A percentile compares a stretch with the other conserved stretches of the same genome.
Evolutionary conservation across 2,888 invertebrate species (phyloP).

Genomic region (Rosalia funebris): DNA sequence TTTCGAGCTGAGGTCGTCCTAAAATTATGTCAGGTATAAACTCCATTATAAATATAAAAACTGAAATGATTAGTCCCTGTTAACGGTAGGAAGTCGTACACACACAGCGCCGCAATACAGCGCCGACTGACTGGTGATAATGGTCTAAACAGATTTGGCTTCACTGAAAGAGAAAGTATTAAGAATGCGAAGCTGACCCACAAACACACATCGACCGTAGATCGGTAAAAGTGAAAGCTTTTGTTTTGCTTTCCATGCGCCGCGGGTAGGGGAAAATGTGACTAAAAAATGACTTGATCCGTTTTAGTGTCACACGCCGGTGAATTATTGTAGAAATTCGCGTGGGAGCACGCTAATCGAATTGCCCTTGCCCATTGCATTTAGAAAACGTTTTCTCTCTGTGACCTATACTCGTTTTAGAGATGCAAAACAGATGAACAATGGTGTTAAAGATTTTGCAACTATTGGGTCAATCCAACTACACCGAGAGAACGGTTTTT

Average conservation of each 20-base stretch:
- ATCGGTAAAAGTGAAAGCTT: conserved; percentile 53
- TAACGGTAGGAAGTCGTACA: background rate
- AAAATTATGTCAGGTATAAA: conserved; percentile 28
- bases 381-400: conserved; percentile 34
- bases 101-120: background rate
- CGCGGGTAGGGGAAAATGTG: conserved; percentile 28
- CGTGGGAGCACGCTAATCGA: conserved; percentile 34
- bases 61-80: conserved; percentile 9
- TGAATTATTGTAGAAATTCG: conserved; percentile 38
- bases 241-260: conserved; percentile 50
- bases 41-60: conserved; percentile 6
- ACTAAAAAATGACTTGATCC: conserved; percentile 28
- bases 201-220: conserved; percentile 44
- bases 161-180: conserved; percentile 43
- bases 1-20: conserved; percentile 35
- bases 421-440: conserved; percentile 4
- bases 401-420: conserved; percentile 28
- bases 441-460: background rate
- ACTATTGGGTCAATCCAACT: too few relatives aligned
- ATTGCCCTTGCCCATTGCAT: conserved; percentile 30
- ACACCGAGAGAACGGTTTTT: too few relatives aligned
- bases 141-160: background rate
- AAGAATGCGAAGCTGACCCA: conserved; percentile 40
- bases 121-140: background rate
- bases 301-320: conserved; percentile 21